Percentiles rank a stretch among this genome's conserved stretches.
phyloP scores from a whole-genome alignment of 2,888 invertebrate species.

The Prenolepis imparis region DNA sequence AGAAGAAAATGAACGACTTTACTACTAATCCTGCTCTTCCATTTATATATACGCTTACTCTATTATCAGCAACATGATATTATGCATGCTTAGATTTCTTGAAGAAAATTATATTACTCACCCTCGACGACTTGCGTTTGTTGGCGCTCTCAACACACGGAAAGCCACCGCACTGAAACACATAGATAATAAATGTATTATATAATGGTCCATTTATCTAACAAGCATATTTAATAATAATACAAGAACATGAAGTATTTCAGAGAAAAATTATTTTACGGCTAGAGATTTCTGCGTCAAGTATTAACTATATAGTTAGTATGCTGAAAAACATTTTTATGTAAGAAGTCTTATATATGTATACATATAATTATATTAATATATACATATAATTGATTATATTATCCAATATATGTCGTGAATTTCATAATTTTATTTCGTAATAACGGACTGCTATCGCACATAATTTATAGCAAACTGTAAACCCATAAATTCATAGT shows the following conservation, averaged over 20 bases:
- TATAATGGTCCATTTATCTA: neutral
- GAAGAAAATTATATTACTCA: constrained; percentile 72
- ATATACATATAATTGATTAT: neutral
- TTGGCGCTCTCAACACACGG: constrained; percentile 80
- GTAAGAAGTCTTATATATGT: neutral
- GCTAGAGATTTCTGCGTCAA: neutral
- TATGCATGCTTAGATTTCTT: neutral
- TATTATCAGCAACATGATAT: neutral
- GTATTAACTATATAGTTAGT: neutral
- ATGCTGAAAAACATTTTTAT: constrained; percentile 25
- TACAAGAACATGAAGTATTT: neutral
- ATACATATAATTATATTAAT: neutral
- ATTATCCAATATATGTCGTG: neutral
- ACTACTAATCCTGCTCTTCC: neutral
- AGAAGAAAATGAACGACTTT: constrained; percentile 14
- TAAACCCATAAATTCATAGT: constrained; percentile 67
- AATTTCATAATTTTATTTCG: constrained; percentile 8
- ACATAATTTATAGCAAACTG: constrained; percentile 21
- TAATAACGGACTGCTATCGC: constrained; percentile 36
- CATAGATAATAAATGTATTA: constrained; percentile 29
- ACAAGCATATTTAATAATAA: constrained; percentile 10
- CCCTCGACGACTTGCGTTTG: constrained; percentile 82
- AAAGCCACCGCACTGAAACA: constrained; percentile 83
- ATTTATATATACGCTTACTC: neutral
- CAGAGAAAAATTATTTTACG: neutral